Base-by-base conservation (phyloP, 1,140 invertebrate genomes). In the Sinella curviseta region DNA sequence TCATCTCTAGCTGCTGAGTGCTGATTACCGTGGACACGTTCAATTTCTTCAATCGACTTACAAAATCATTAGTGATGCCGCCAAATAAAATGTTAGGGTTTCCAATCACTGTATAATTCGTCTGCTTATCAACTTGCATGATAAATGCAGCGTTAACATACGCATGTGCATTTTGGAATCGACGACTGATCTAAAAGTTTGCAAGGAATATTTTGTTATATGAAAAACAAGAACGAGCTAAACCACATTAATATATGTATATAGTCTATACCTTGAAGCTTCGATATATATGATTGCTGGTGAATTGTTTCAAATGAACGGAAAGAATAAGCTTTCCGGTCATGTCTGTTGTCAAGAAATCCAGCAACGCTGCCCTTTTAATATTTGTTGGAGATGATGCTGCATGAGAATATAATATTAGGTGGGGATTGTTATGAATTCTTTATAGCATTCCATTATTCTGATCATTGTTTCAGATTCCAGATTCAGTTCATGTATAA, bases 101-200 rank as follows among this genome's bases (percentile, higher is more conserved):
- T 54, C 89, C 86, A 17, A 89, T 60, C 20, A 90, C 80, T 83
- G 87, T 82, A 85, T 86, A 75, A 78, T 81, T 48, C 77, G 83
- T 84, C 79, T 86, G 84, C 33, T 82, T 79, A 30, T 91, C 87
- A 0, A 93, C 78, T 86, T 92, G 89, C 35, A 93, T 89, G 0
- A 91, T 86, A 85, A 96, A 95, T 8, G 92, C 94, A 17, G 93
- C 93, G 85, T 94, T 95, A 0, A 96, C 92, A 82, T 93, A 91
- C 0, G 94, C 94, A 85, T 95, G 93, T 0, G 94, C 91, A 86
- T 95, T 96, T 88, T 94, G 93, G 2, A 91, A 91, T 80, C 93
- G 88, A 0, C 92, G 91, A 90, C 93, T 94, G 79, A 94, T 91
- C 92, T 94, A 82, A 48, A 48, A 48, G 39, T 48, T 48, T 48